Evolutionary conservation across 2,888 invertebrate genomes (phyloP).

Genomic region (Limnephilus auricula): DNA sequence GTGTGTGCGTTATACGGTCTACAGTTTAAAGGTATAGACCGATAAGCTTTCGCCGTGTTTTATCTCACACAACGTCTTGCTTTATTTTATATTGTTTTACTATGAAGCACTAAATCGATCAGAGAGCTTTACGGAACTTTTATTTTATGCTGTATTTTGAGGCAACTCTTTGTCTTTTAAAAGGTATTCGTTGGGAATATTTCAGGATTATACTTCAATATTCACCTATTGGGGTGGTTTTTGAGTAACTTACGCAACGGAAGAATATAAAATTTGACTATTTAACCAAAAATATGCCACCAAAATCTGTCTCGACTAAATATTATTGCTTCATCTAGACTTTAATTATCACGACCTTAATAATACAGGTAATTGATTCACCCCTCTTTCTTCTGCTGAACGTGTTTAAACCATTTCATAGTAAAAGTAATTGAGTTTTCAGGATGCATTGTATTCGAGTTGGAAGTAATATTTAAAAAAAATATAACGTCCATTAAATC

Average conservation of each 20-base stretch:
- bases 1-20: neutral
- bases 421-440: too few relatives aligned
- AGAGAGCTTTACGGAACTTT: neutral
- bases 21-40: neutral
- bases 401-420: neutral
- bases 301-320: neutral
- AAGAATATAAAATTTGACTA: neutral
- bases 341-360: neutral
- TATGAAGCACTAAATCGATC: neutral
- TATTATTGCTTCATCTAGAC: neutral
- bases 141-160: neutral
- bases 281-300: neutral
- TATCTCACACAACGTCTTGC: neutral
- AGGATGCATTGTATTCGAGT: too few relatives aligned
- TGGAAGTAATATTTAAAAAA: neutral
- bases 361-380: neutral
- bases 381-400: neutral
- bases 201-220: neutral
- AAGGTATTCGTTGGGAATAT: neutral
- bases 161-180: neutral
- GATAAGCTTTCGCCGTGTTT: neutral
- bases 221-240: neutral
- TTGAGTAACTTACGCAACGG: neutral
- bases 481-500: too few relatives aligned
- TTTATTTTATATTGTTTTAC: neutral